Conservation (phyloP, 2,888 invertebrate genomes). For the Drosophila subsilvestris region DNA sequence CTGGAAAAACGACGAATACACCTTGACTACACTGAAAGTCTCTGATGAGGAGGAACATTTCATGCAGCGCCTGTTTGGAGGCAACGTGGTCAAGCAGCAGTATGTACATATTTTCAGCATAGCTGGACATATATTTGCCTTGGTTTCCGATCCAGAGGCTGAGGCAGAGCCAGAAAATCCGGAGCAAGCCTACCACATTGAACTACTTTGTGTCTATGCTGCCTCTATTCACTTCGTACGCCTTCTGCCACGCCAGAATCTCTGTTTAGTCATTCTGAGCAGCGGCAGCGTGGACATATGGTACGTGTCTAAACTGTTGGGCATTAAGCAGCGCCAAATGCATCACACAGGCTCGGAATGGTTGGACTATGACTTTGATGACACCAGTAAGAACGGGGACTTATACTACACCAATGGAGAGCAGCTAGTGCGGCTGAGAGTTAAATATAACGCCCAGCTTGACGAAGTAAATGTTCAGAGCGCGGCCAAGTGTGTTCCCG, state of each 20-base stretch:
- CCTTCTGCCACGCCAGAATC: conserved; percentile 59
- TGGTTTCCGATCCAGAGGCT: conserved; percentile 51
- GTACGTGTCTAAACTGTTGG: conserved; percentile 71
- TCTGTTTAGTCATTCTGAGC: conserved; percentile 75
- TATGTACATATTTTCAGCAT: conserved; percentile 79
- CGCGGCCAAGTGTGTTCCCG: conserved; percentile 66
- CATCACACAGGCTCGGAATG: conserved; percentile 72
- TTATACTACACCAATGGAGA: conserved; percentile 79
- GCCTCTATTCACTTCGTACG: conserved; percentile 68
- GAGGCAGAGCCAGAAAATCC: not conserved
- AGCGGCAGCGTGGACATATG: conserved; percentile 82
- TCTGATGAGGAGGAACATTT: conserved; percentile 66
- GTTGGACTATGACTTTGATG: conserved; percentile 73
- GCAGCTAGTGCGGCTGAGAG: conserved; percentile 72
- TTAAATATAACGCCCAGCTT: conserved; percentile 58
- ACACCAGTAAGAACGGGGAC: conserved; percentile 55
- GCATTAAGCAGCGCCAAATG: conserved; percentile 65
- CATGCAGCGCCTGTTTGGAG: conserved; percentile 64
- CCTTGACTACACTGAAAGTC: conserved; percentile 66
- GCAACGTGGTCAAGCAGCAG: conserved; percentile 8
- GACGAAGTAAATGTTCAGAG: conserved; percentile 70
- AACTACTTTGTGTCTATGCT: conserved; percentile 70
- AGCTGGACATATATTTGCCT: conserved; percentile 74
- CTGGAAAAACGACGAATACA: conserved; percentile 76
- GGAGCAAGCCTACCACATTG: conserved; percentile 45